A percentile compares a stretch with the other conserved stretches of the same genome.
phyloP scores from a whole-genome alignment of 2,797 vertebrate genomes.

The Kryptolebias ocellatus region DNA sequence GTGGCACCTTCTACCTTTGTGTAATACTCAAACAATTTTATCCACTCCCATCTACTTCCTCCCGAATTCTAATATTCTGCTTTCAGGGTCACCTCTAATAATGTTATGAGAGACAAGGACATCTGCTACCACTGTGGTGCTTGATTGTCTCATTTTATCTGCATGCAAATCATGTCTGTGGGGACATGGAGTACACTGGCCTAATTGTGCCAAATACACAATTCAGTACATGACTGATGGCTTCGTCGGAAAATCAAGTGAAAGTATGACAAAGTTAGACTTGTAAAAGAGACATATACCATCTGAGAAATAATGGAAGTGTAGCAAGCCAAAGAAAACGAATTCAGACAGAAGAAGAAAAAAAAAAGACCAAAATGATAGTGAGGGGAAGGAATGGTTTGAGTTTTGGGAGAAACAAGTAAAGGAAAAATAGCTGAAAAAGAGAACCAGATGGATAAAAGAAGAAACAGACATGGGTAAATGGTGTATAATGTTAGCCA shows the following conservation, averaged over 20 bases:
- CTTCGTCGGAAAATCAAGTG: conserved; percentile 39
- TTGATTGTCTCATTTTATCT: conserved; percentile 64
- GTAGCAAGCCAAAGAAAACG: conserved; percentile 34
- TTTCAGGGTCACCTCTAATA: conserved; percentile 73
- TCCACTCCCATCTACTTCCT: conserved; percentile 19
- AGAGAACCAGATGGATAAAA: conserved; percentile 64
- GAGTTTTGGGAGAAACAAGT: conserved; percentile 41
- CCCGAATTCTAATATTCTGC: conserved; percentile 47
- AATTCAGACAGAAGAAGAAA: conserved; percentile 21
- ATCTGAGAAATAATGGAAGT: conserved; percentile 15
- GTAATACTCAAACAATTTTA: conserved; percentile 21
- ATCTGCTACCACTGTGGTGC: conserved; percentile 61
- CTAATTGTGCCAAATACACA: conserved; percentile 75
- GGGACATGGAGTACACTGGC: conserved; percentile 57
- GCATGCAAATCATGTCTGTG: conserved; percentile 67
- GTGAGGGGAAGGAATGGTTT: conserved; percentile 29
- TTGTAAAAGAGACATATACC: conserved; percentile 9
- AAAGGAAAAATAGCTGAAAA: conserved; percentile 37
- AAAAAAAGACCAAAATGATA: conserved; percentile 35
- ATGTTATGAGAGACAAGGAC: conserved; percentile 73
- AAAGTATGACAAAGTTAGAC: conserved; percentile 28
- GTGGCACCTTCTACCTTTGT: conserved; percentile 6
- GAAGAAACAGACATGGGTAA: conserved; percentile 50
- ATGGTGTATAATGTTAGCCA: conserved; percentile 44
- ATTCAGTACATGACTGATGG: conserved; percentile 52